Base-by-base conservation (phyloP, 1,140 invertebrate genomes). In the Temnothorax longispinosus region DNA sequence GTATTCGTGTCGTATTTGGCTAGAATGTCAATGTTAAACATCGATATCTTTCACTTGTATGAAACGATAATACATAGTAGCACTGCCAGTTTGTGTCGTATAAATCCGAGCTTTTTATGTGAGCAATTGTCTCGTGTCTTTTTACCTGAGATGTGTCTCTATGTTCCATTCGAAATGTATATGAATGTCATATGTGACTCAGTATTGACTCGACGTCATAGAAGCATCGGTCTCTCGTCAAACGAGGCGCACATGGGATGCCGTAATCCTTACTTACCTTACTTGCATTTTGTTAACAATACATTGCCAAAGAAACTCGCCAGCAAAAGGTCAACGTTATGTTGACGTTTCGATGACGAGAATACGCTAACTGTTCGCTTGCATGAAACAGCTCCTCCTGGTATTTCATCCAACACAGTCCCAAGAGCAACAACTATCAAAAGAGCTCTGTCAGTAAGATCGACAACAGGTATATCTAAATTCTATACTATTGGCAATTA, bases 321-420 rank as follows among this genome's bases (percentile, higher is more conserved):
- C 87, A 67, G 27, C 74, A 52, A 89, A 90, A 54, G 64, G 75
- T 91, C 81, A 72, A 90, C 41, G 41, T 27, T 11, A 44, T 35
- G 67, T 89, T 67, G 75, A 85, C 74, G 32, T 87, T 87, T 89
- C 72, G 62, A 35, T 84, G 75, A 85, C 62, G 64, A 89, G 69
- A 47, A 75, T 84, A 64, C 52, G 89, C 82, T 91, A 91, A 91
- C 86, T 82, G 80, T 90, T 93, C 90, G 91, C 92, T 94, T 94
- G 92, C 93, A 94, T 95, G 94, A 69, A 69, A 93, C 93, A 94
- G 94, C 91, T 94, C 90, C 89, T 80, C 81, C 89, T 91, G 91
- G 92, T 92, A 92, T 90, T 89, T 41, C 89, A 85, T 67, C 87
- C 71, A 80, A 56, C 10, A 54, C 77, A 87, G 78, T 90, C 47